phyloP scores from a whole-genome alignment of 2,797 vertebrate species.

The Syncerus caffer region DNA sequence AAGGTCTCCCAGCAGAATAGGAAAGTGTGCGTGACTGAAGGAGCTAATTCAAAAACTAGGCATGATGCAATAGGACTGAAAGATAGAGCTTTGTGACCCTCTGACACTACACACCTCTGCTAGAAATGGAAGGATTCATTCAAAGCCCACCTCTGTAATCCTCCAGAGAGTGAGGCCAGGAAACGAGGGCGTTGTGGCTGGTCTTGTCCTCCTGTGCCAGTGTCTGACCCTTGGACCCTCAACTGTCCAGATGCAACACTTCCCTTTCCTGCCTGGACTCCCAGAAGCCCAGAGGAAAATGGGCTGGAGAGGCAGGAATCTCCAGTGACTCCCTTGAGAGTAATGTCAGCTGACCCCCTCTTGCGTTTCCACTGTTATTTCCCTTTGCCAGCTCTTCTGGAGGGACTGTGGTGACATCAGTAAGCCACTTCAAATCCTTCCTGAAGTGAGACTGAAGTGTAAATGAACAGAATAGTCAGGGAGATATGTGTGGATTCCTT shows the following conservation, averaged over 20 bases:
- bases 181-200: background rate
- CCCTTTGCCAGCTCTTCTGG: background rate
- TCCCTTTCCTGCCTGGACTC: background rate
- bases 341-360: fast-evolving
- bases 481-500: background rate
- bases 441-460: background rate
- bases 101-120: background rate
- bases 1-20: background rate
- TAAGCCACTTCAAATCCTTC: background rate
- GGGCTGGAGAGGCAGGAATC: no score
- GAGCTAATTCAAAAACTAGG: background rate
- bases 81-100: background rate
- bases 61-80: background rate
- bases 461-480: background rate
- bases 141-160: background rate
- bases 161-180: background rate
- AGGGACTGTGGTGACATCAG: background rate
- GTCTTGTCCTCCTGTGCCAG: background rate
- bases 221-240: background rate
- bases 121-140: background rate
- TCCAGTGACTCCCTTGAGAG: background rate
- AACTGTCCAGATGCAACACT: no score
- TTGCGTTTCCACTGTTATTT: background rate
- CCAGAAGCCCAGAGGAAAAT: background rate
- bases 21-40: background rate